These are phyloP conservation scores for Drosophila seguyi DNA, from an alignment of 1,140 invertebrate genomes.

Conservation along the genomic window DNA sequence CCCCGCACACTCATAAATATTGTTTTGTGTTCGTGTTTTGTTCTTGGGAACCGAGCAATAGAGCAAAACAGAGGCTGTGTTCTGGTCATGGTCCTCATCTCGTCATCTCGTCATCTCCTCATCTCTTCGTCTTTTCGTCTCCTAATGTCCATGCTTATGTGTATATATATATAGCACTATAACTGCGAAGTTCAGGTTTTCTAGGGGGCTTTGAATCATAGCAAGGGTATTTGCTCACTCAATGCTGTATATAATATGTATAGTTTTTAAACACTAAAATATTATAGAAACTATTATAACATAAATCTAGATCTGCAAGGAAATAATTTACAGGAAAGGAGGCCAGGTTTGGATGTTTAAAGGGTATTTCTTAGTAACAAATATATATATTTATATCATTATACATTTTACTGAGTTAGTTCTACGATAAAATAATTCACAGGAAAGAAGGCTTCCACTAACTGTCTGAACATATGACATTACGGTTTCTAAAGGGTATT, in stretches of 20 bases:
- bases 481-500: no score
- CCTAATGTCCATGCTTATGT: conserved; percentile 9
- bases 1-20: conserved; percentile 32
- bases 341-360: no score
- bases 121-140: conserved; percentile 5
- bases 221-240: conserved; percentile 6
- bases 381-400: no score
- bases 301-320: no score
- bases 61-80: conserved; percentile 8
- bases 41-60: conserved; percentile 31
- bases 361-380: no score
- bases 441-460: no score
- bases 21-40: conserved; percentile 24
- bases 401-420: no score
- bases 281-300: background rate
- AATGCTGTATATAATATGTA: conserved; percentile 1
- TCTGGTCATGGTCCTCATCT: conserved; percentile 17
- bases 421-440: no score
- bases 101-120: no score
- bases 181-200: background rate
- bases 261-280: background rate
- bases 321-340: no score
- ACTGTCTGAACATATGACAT: no score
- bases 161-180: background rate
- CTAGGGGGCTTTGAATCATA: conserved; percentile 6